A percentile compares a stretch with the other conserved stretches of the same genome.
These are phyloP conservation scores for Caenorhabditis plicata DNA, from an alignment of 2,888 invertebrate species.

Conservation along the genomic window DNA sequence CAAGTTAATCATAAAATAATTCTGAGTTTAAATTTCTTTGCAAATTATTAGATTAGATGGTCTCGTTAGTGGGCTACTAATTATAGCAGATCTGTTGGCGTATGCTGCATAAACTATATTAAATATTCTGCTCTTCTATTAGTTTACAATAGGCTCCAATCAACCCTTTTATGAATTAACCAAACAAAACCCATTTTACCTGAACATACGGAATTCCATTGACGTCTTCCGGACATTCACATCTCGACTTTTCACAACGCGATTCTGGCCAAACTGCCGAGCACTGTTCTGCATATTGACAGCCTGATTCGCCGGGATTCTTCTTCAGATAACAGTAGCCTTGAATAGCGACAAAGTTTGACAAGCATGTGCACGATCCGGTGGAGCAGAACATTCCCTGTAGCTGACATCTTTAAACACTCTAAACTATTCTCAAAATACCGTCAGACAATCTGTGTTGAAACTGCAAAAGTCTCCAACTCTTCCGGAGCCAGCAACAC, in stretches of 20 bases:
- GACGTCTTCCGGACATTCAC: slow-evolving; percentile 64
- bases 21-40: too few species aligned
- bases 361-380: slow-evolving; percentile 63
- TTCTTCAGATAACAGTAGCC: slow-evolving; percentile 65
- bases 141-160: background rate
- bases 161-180: background rate
- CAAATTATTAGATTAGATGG: too few species aligned
- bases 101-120: too few species aligned
- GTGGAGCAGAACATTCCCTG: slow-evolving; percentile 65
- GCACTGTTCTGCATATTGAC: slow-evolving; percentile 64
- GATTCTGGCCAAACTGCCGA: slow-evolving; percentile 63
- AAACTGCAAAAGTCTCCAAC: slow-evolving; percentile 65
- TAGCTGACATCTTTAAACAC: background rate
- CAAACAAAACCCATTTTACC: too few species aligned
- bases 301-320: slow-evolving; percentile 64
- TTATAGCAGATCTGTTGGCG: too few species aligned
- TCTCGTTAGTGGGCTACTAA: too few species aligned
- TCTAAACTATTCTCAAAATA: slow-evolving; percentile 11
- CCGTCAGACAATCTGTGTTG: slow-evolving; percentile 64
- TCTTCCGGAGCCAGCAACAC: slow-evolving; percentile 62
- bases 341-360: slow-evolving; percentile 65
- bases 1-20: too few species aligned
- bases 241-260: slow-evolving; percentile 61
- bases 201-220: slow-evolving; percentile 64
- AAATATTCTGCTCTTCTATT: too few species aligned